phyloP scores from a whole-genome alignment of 2,888 invertebrate genomes.

The Rhopalosiphum nymphaeae region DNA sequence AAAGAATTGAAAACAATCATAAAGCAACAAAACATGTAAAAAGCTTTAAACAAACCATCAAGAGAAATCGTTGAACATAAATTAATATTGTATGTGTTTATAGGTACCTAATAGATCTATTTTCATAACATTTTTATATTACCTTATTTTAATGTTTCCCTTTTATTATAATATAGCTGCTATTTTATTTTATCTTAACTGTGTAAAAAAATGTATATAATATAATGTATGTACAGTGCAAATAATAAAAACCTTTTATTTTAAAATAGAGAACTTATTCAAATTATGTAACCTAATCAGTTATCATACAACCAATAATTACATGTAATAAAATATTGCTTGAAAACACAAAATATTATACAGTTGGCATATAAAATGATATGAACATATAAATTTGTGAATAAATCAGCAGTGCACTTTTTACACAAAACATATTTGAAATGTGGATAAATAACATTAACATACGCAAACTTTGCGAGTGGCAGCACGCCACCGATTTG shows the following conservation, averaged over 20 bases:
- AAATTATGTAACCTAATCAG: neutral
- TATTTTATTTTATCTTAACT: neutral
- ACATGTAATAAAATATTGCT: neutral
- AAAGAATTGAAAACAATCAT: neutral
- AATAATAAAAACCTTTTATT: neutral
- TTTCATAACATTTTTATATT: neutral
- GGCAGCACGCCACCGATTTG: constrained; percentile 77
- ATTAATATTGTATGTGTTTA: neutral
- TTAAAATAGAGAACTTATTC: neutral
- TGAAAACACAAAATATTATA: neutral
- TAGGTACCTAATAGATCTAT: neutral
- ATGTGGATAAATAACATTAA: constrained; percentile 67
- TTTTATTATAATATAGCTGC: neutral
- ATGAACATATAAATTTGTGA: constrained; percentile 10
- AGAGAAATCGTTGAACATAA: neutral
- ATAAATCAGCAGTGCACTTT: constrained; percentile 47
- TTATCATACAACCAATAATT: neutral
- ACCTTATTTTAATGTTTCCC: neutral
- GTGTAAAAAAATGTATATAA: neutral
- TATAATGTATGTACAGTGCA: neutral
- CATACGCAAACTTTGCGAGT: constrained; percentile 85
- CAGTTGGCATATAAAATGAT: neutral
- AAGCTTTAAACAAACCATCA: neutral
- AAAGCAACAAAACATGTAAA: constrained; percentile 3
- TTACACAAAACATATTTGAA: constrained; percentile 53